Percentiles rank a stretch among this genome's conserved stretches.
Evolutionary conservation across 2,797 vertebrate species (phyloP).

Genomic region (Prunella strophiata): DNA sequence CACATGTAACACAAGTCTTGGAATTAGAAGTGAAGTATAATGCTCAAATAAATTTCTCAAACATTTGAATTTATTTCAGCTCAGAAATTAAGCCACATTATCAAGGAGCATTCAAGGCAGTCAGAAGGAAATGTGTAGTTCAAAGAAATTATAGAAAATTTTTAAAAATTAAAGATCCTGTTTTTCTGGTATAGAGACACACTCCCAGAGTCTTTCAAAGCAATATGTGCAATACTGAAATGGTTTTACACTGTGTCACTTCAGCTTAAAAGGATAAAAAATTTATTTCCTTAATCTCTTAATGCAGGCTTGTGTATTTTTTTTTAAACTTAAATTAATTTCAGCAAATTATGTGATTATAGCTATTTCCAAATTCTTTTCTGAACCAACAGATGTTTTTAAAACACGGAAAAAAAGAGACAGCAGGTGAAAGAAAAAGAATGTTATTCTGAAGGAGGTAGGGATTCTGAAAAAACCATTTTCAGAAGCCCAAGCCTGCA

Average conservation of each 20-base stretch:
- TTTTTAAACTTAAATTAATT: neutral
- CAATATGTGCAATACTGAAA: neutral
- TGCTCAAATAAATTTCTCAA: neutral
- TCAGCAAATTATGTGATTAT: neutral
- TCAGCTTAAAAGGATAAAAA: neutral
- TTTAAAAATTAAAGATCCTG: rapidly evolving
- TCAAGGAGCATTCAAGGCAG: neutral
- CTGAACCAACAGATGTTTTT: neutral
- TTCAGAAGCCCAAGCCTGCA: neutral
- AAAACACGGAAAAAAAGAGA: neutral
- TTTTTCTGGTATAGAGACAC: neutral
- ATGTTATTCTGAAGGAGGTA: neutral
- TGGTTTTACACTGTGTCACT: neutral
- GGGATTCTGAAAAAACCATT: neutral
- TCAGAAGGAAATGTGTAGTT: neutral
- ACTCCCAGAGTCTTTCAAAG: neutral
- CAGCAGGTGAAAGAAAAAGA: neutral
- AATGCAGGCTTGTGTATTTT: neutral
- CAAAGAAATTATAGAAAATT: neutral
- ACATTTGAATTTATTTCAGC: neutral
- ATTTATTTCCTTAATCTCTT: neutral
- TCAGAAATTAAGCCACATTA: neutral
- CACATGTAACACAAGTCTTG: neutral
- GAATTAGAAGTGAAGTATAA: neutral
- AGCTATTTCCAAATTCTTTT: neutral